phyloP scores from a whole-genome alignment of 2,888 invertebrate species.

The Erebia epiphron region DNA sequence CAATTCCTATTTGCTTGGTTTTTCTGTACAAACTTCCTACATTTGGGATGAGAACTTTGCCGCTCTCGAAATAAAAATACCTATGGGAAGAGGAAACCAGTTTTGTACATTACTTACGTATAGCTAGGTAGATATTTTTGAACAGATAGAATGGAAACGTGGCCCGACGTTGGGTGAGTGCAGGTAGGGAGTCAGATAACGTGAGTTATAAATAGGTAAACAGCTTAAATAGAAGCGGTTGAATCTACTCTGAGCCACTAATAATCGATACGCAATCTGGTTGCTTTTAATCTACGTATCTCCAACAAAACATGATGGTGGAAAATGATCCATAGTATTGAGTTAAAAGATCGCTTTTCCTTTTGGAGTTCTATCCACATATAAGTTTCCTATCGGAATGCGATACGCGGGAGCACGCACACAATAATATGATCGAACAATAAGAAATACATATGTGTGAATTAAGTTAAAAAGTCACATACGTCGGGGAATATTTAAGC shows the following conservation, averaged over 20 bases:
- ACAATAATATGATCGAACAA: slow-evolving; percentile 8
- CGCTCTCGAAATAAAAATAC: slow-evolving; percentile 32
- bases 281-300: slow-evolving; percentile 50
- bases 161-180: slow-evolving; percentile 50
- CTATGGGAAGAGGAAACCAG: slow-evolving; percentile 14
- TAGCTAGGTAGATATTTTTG: slow-evolving; percentile 19
- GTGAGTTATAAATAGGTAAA: slow-evolving; percentile 80
- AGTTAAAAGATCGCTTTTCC: slow-evolving; percentile 38
- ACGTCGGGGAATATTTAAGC: not conserved
- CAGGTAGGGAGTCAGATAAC: slow-evolving; percentile 74
- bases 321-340: slow-evolving; percentile 44
- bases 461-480: not conserved
- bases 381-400: slow-evolving; percentile 51
- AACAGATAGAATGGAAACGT: slow-evolving; percentile 38
- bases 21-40: slow-evolving; percentile 28
- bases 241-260: slow-evolving; percentile 74
- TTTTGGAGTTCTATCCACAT: slow-evolving; percentile 30
- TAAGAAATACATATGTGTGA: not conserved
- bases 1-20: slow-evolving; percentile 16
- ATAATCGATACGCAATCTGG: slow-evolving; percentile 73
- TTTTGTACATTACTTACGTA: slow-evolving; percentile 15
- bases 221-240: slow-evolving; percentile 79
- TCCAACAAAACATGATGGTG: slow-evolving; percentile 34
- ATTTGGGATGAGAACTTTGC: slow-evolving; percentile 25
- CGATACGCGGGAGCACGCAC: slow-evolving; percentile 51